Evolutionary conservation across 2,888 invertebrate species (phyloP).

Genomic region (Dyspetes luteomarginatus): DNA sequence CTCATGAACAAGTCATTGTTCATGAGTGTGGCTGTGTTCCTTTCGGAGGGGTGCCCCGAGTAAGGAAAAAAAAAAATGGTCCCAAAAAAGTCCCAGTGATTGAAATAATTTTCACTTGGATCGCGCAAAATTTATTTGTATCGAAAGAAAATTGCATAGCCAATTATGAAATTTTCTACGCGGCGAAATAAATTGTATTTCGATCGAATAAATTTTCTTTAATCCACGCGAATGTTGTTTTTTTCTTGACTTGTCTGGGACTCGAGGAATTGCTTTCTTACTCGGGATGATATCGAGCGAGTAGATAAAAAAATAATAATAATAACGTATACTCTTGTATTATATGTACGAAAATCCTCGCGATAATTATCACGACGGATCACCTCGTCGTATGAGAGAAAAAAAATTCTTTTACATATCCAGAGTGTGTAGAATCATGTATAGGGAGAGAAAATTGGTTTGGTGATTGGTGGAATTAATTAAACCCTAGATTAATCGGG

Average conservation of each 20-base stretch:
- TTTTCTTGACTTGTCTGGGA: no score
- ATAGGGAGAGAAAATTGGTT: conserved; percentile 30
- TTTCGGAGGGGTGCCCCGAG: background rate
- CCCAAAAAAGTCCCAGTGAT: no score
- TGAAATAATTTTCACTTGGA: no score
- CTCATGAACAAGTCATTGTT: conserved; percentile 51
- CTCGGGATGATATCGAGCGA: no score
- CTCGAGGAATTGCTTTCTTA: background rate
- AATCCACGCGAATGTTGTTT: no score
- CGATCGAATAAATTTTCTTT: no score
- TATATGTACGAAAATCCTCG: conserved; percentile 10
- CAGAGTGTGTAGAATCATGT: conserved; percentile 51
- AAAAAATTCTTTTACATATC: conserved; percentile 62
- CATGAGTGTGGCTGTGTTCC: conserved; percentile 60
- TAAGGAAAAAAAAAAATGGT: background rate
- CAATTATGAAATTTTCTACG: no score
- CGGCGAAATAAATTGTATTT: background rate
- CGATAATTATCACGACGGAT: conserved; percentile 9
- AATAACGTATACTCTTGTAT: background rate
- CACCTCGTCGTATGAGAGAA: conserved; percentile 32
- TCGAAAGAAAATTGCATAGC: no score
- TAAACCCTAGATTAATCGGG: conserved; percentile 47
- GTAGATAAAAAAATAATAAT: no score
- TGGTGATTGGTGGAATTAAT: conserved; percentile 53
- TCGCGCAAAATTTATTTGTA: no score